These are phyloP conservation scores for Ceratina calcarata DNA, from an alignment of 1,140 invertebrate genomes.

Conservation along the genomic window DNA sequence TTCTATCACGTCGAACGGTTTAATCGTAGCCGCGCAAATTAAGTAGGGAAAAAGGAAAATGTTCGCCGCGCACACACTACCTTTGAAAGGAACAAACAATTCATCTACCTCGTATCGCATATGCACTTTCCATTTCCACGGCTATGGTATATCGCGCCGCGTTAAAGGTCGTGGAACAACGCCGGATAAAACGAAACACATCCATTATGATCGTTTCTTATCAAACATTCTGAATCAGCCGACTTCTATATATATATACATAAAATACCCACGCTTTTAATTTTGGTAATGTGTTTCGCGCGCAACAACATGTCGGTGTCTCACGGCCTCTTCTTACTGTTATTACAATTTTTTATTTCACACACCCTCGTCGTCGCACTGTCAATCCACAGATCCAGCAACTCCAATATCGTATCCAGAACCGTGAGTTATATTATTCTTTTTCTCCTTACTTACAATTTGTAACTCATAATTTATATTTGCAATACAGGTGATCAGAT, in stretches of 20 bases:
- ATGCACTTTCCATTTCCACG: constrained; percentile 20
- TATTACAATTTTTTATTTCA: too few species aligned
- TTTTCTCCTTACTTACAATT: neutral
- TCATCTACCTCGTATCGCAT: constrained; percentile 16
- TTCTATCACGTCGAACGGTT: too few species aligned
- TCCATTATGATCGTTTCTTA: neutral
- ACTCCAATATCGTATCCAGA: constrained; percentile 13
- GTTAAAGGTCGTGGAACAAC: constrained; percentile 20
- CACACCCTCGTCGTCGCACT: too few species aligned
- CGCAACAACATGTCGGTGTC: constrained; percentile 1
- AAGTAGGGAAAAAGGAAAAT: too few species aligned
- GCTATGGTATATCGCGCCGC: neutral
- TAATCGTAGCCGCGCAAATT: too few species aligned
- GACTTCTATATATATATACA: neutral
- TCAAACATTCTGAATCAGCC: neutral
- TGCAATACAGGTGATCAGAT: too few species aligned
- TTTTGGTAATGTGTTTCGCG: neutral
- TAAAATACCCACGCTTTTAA: constrained; percentile 15
- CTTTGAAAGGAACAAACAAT: neutral
- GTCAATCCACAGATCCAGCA: neutral
- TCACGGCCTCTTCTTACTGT: neutral
- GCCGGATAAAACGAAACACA: constrained; percentile 1
- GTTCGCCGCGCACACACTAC: too few species aligned
- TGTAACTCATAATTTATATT: neutral
- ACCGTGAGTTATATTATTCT: constrained; percentile 30